Percentiles rank a stretch among this genome's conserved stretches.
phyloP scores from a whole-genome alignment of 2,797 vertebrate species.

The Danionella dracula region DNA sequence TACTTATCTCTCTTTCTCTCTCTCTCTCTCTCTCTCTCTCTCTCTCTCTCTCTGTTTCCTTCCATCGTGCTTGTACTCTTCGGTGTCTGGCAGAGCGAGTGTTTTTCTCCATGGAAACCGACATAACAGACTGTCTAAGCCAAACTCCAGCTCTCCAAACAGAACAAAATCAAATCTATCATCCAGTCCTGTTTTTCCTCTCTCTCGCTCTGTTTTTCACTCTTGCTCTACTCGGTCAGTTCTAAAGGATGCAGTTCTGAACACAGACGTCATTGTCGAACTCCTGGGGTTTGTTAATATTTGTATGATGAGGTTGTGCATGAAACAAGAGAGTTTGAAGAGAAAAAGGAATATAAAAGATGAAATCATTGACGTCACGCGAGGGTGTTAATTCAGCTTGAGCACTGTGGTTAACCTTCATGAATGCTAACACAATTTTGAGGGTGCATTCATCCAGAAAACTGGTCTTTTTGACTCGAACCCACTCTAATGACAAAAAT shows the following conservation, averaged over 20 bases:
- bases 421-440: conserved; percentile 11
- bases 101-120: conserved; percentile 93
- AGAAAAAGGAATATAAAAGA: conserved; percentile 20
- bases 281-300: conserved; percentile 29
- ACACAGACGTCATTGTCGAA: conserved; percentile 35
- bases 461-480: conserved; percentile 34
- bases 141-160: conserved; percentile 28
- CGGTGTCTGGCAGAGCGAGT: conserved; percentile 69
- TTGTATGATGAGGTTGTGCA: conserved; percentile 26
- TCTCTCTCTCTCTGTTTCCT: conserved; percentile 49
- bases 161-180: conserved; percentile 34
- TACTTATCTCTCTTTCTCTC: conserved; percentile 38
- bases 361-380: conserved; percentile 21
- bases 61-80: conserved; percentile 63
- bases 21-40: conserved; percentile 20
- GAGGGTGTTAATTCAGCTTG: conserved; percentile 26
- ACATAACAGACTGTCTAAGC: conserved; percentile 77
- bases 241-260: conserved; percentile 29
- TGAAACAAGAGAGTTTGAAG: conserved; percentile 2
- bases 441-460: conserved; percentile 20
- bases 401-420: conserved; percentile 18
- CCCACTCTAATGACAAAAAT: conserved; percentile 58
- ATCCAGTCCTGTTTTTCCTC: conserved; percentile 26
- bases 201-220: conserved; percentile 27
- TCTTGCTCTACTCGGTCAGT: conserved; percentile 17